These are phyloP conservation scores for Ardeotis arabs DNA, from an alignment of 2,113 vertebrate genomes.

Conservation along the genomic window DNA sequence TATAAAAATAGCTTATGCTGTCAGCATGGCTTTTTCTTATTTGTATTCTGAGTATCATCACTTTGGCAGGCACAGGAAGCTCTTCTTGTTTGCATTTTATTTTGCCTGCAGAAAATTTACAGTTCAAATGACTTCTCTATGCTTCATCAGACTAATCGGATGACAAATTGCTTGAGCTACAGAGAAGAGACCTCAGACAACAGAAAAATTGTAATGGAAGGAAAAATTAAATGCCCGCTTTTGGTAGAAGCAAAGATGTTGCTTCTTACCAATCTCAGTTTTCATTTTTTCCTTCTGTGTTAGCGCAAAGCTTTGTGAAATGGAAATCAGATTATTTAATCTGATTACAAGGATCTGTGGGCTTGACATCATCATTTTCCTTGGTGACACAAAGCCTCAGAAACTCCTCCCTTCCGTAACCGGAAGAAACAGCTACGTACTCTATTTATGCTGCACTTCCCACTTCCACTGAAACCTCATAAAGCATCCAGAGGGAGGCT, in stretches of 20 bases:
- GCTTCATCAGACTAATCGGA: slow-evolving; percentile 78
- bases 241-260: slow-evolving; percentile 35
- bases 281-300: background rate
- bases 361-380: background rate
- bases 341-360: slow-evolving; percentile 16
- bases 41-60: slow-evolving; percentile 83
- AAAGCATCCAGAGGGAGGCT: background rate
- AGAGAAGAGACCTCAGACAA: slow-evolving; percentile 69
- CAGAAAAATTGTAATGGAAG: slow-evolving; percentile 55
- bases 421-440: background rate
- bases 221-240: slow-evolving; percentile 25
- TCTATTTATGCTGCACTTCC: background rate
- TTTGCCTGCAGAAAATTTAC: slow-evolving; percentile 80
- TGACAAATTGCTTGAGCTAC: slow-evolving; percentile 77
- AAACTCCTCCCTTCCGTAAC: background rate
- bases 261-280: background rate
- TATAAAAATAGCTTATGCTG: slow-evolving; percentile 84
- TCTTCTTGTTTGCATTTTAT: slow-evolving; percentile 79
- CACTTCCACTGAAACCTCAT: background rate
- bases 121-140: slow-evolving; percentile 76
- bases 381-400: background rate
- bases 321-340: slow-evolving; percentile 38
- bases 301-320: background rate
- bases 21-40: slow-evolving; percentile 83
- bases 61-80: slow-evolving; percentile 79